Base-by-base conservation (phyloP, 2,888 invertebrate species). In the Halictus ligatus region DNA sequence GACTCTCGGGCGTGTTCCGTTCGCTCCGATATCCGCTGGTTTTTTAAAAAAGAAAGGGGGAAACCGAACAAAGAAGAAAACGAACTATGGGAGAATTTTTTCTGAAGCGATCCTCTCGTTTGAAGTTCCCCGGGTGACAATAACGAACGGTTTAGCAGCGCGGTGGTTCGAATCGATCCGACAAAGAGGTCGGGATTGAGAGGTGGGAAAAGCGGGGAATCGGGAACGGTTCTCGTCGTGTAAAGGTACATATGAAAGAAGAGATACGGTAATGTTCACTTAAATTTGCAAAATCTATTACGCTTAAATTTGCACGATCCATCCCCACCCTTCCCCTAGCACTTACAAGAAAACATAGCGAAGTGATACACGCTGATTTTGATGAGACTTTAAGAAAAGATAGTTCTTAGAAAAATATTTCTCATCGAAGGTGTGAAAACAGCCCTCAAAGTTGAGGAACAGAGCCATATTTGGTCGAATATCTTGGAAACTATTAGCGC, bases 141-240 rank as follows among this genome's bases (percentile, higher is more conserved):
- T 81, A 86, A 81, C 81, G 74, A 85, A 69, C 79, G 75, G 58
- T 81, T 75, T 76, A 54, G 64, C 54, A 35, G 73, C 35, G 67
- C 15, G 43, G 72, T 64, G 71, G 29, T 58, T 75, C 40, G 43
- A 58, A 79, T 85, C 75, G 75, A 75, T 67, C 43, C n/a, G 40
- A n/a, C n/a, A 64, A 48, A 78, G n/a, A 25, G 58, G 58, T 60
- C 50, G 48, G 60, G 60, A 48, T 73, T 40, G 50, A 46, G 43
- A 58, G 29, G 35, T 18, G 35, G 46, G 13, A 48, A 50, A 50
- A 60, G 10, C 10, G 60, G 73, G 5, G 67, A 80, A 69, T 69
- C 50, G 21, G 10, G 25, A 67, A 67, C 50, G 50, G 35, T 46
- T 67, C 18, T 15, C 15, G 35, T n/a, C 10, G n/a, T 25, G 13